Percentiles rank a stretch among this genome's conserved stretches.
phyloP scores from a whole-genome alignment of 2,888 invertebrate genomes.

The Syritta pipiens region DNA sequence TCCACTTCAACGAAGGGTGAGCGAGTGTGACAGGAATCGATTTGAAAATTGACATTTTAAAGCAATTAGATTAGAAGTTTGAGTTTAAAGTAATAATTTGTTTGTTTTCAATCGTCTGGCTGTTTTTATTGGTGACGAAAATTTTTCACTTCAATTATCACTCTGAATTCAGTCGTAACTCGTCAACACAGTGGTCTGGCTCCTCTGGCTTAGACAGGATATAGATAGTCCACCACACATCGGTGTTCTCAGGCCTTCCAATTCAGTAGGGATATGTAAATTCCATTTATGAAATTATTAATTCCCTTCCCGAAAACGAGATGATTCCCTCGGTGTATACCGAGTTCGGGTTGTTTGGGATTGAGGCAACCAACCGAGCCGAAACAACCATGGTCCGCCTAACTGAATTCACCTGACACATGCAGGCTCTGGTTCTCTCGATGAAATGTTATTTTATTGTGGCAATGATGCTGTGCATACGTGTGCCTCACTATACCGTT shows the following conservation, averaged over 20 bases:
- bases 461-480: slow-evolving; percentile 25
- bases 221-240: not conserved
- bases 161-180: too few species aligned
- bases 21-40: not conserved
- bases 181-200: too few species aligned
- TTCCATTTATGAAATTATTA: slow-evolving; percentile 64
- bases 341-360: not conserved
- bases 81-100: not conserved
- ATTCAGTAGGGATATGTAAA: slow-evolving; percentile 42
- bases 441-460: slow-evolving; percentile 64
- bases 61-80: not conserved
- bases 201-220: slow-evolving; percentile 11
- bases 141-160: too few species aligned
- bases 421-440: slow-evolving; percentile 61
- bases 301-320: slow-evolving; percentile 46
- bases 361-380: not conserved
- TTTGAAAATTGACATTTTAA: slow-evolving; percentile 22
- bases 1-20: slow-evolving; percentile 4
- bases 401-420: slow-evolving; percentile 60
- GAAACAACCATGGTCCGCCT: slow-evolving; percentile 22
- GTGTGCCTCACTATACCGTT: not conserved
- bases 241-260: not conserved
- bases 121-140: too few species aligned
- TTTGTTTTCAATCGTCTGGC: not conserved
- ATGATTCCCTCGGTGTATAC: slow-evolving; percentile 12